Evolutionary conservation across 2,888 invertebrate species (phyloP).

Genomic region (Philereme vetulata): DNA sequence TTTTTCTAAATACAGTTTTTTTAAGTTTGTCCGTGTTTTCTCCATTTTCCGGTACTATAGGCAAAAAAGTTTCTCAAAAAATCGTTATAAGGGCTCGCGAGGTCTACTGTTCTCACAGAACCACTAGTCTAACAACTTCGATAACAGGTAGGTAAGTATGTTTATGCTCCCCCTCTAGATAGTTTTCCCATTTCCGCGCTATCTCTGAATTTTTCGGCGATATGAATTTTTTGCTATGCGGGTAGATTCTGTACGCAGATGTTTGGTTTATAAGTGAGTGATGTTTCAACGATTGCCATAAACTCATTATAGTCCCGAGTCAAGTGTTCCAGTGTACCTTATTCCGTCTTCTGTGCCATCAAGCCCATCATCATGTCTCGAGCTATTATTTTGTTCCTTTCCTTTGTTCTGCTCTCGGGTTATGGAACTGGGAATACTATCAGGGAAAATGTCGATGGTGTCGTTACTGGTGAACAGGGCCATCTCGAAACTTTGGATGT

Average conservation of each 20-base stretch:
- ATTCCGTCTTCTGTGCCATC: neutral
- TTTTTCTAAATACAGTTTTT: no score
- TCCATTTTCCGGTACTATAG: neutral
- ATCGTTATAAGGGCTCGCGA: no score
- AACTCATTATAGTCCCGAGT: constrained; percentile 8
- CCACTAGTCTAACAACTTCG: no score
- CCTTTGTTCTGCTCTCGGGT: constrained; percentile 15
- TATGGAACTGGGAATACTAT: constrained; percentile 21
- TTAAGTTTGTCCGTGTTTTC: no score
- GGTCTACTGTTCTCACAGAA: no score
- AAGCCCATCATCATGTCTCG: constrained; percentile 8
- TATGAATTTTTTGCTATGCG: constrained; percentile 11
- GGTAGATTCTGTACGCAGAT: constrained; percentile 14
- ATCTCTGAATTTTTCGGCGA: constrained; percentile 11
- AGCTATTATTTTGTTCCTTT: constrained; percentile 12
- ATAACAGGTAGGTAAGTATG: neutral
- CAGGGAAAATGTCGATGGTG: constrained; percentile 8
- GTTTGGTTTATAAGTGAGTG: constrained; percentile 18
- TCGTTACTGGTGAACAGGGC: constrained; percentile 6
- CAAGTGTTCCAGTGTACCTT: neutral
- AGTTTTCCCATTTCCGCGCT: constrained; percentile 7
- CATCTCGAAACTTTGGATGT: neutral
- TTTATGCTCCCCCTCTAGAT: constrained; percentile 13
- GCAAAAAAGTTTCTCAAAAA: neutral
- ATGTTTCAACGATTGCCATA: constrained; percentile 9